Conservation (phyloP, 2,888 invertebrate genomes). For the Drosophila mercatorum region DNA sequence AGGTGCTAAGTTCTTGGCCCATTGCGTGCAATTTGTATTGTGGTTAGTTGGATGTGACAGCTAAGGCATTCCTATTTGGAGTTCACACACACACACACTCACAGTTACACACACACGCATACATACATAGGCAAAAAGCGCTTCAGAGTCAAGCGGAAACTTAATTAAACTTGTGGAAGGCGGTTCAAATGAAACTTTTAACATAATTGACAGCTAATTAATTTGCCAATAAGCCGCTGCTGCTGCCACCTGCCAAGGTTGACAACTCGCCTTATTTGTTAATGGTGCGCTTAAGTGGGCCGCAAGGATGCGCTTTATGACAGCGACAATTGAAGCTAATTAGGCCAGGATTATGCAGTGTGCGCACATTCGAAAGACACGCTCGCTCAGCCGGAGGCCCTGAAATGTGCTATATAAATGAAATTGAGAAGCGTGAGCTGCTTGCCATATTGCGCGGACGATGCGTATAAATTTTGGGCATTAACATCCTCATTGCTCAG, state of each 20-base stretch:
- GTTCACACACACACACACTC: not conserved
- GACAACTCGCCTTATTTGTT: conserved; percentile 36
- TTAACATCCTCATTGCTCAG: conserved; percentile 61
- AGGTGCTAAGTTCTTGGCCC: conserved; percentile 16
- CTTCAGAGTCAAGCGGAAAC: conserved; percentile 38
- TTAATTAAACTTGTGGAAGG: conserved; percentile 59
- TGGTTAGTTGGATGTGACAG: conserved; percentile 50
- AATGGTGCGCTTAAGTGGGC: conserved; percentile 46
- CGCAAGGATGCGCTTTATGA: conserved; percentile 62
- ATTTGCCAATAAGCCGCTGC: conserved; percentile 58
- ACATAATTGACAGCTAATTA: conserved; percentile 70
- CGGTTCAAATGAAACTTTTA: conserved; percentile 49
- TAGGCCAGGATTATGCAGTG: conserved; percentile 58
- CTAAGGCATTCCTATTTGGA: conserved; percentile 7
- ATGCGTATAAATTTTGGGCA: conserved; percentile 60
- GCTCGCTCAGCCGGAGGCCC: not conserved
- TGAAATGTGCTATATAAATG: conserved; percentile 50
- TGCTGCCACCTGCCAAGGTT: conserved; percentile 32
- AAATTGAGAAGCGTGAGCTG: conserved; percentile 59
- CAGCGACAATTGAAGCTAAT: conserved; percentile 68
- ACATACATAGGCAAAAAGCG: not conserved
- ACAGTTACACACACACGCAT: not conserved
- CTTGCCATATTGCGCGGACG: conserved; percentile 34
- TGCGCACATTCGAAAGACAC: conserved; percentile 27
- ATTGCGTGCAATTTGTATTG: conserved; percentile 40